A percentile compares a stretch with the other conserved stretches of the same genome.
These are phyloP conservation scores for Pelecanoides urinatrix DNA, from an alignment of 2,113 vertebrate species.

Conservation along the genomic window DNA sequence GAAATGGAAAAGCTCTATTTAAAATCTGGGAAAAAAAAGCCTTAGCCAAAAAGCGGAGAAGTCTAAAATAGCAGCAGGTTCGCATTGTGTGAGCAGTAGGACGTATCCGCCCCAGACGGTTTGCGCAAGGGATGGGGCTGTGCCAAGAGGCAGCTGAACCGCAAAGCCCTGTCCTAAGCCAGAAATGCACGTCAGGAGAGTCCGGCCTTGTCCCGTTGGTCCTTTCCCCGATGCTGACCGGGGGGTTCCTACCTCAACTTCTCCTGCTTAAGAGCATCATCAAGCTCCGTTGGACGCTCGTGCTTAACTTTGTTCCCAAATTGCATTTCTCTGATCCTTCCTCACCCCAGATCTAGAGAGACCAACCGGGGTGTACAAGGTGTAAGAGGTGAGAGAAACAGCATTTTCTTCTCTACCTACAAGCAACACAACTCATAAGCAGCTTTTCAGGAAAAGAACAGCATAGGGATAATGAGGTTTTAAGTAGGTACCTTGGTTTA, in stretches of 20 bases:
- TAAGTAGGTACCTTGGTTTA: background rate
- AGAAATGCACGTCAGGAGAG: fast-evolving
- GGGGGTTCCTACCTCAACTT: background rate
- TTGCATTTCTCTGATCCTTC: background rate
- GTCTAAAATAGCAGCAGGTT: background rate
- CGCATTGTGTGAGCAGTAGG: background rate
- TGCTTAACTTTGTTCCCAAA: background rate
- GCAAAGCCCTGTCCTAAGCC: background rate
- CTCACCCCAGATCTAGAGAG: background rate
- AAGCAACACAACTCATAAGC: background rate
- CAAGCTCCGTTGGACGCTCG: fast-evolving
- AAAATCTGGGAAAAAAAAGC: background rate
- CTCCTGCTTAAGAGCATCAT: background rate
- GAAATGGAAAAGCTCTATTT: background rate
- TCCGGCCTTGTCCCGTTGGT: fast-evolving
- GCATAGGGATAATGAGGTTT: background rate
- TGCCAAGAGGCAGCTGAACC: background rate
- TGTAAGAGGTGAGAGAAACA: background rate
- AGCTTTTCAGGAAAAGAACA: background rate
- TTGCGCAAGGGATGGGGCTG: background rate
- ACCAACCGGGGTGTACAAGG: fast-evolving
- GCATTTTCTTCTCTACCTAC: background rate
- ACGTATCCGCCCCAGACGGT: background rate
- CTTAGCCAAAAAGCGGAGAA: background rate
- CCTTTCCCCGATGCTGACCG: fast-evolving